Conservation (phyloP, 2,797 vertebrate species). For the Crocidura indochinensis region DNA sequence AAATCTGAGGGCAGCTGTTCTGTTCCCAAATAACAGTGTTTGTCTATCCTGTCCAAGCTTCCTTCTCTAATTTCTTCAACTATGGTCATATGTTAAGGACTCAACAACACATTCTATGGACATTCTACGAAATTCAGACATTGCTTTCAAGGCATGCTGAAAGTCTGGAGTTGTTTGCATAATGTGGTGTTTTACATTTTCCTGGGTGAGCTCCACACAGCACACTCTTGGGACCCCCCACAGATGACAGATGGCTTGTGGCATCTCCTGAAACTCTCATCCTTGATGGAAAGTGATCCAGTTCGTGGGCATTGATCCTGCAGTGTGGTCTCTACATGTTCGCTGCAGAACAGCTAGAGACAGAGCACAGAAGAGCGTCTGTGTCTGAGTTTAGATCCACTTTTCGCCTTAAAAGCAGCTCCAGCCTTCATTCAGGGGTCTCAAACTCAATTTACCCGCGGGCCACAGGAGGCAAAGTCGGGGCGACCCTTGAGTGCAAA, state of each 20-base stretch:
- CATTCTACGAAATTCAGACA: not conserved
- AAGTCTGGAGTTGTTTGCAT: not conserved
- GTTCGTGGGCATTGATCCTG: not conserved
- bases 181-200: not conserved
- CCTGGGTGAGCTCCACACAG: not conserved
- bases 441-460: no score
- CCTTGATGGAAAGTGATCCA: not conserved
- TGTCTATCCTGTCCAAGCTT: conserved; percentile 12
- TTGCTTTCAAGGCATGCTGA: not conserved
- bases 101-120: not conserved
- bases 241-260: not conserved
- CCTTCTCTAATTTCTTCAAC: not conserved
- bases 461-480: no score
- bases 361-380: not conserved
- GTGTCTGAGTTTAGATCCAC: not conserved
- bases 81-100: not conserved
- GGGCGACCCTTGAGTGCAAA: no score
- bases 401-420: conserved; percentile 41
- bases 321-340: not conserved
- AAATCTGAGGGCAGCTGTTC: not conserved
- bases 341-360: not conserved
- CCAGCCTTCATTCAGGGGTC: no score
- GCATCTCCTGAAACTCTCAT: conserved; percentile 12
- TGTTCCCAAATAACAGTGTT: not conserved
- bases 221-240: not conserved